A percentile compares a stretch with the other conserved stretches of the same genome.
These are phyloP conservation scores for Selenia dentaria DNA, from an alignment of 2,888 invertebrate species.

Conservation along the genomic window DNA sequence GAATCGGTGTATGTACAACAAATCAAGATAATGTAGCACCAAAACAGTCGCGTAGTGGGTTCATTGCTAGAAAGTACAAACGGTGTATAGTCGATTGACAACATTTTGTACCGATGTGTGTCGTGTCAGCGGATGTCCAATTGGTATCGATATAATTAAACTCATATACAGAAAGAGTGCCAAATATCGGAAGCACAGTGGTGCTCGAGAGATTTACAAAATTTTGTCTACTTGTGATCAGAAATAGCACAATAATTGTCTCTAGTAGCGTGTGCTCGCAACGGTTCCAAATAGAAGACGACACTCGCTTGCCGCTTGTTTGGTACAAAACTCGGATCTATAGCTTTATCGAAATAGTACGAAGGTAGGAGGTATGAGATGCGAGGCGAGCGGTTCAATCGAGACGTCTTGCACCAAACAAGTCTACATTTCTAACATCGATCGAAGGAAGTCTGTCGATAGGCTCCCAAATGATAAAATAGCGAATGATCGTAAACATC, in stretches of 20 bases:
- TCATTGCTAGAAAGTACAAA: slow-evolving; percentile 41
- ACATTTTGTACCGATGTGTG: slow-evolving; percentile 41
- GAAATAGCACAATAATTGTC: slow-evolving; percentile 59
- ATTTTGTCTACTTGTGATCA: slow-evolving; percentile 73
- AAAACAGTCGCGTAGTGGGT: slow-evolving; percentile 16
- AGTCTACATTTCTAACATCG: slow-evolving; percentile 67
- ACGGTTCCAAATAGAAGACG: slow-evolving; percentile 45
- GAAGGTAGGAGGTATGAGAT: slow-evolving; percentile 17
- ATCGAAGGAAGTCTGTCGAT: slow-evolving; percentile 62
- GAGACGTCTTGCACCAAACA: slow-evolving; percentile 51
- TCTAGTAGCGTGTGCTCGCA: slow-evolving; percentile 58
- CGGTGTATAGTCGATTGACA: slow-evolving; percentile 44
- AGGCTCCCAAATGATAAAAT: slow-evolving; percentile 82
- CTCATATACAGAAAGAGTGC: slow-evolving; percentile 72
- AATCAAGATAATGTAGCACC: slow-evolving; percentile 33
- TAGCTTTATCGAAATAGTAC: slow-evolving; percentile 14
- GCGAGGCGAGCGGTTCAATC: slow-evolving; percentile 24
- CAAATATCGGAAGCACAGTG: slow-evolving; percentile 81
- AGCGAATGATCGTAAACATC: slow-evolving; percentile 61
- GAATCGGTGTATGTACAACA: slow-evolving; percentile 55
- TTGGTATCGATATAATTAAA: slow-evolving; percentile 45
- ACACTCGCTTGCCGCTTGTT: slow-evolving; percentile 53
- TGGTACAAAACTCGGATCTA: slow-evolving; percentile 37
- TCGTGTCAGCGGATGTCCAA: slow-evolving; percentile 58
- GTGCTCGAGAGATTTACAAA: slow-evolving; percentile 77